Percentiles rank a stretch among this genome's conserved stretches.
These are phyloP conservation scores for Pollicipes pollicipes DNA, from an alignment of 1,140 invertebrate species.

Conservation along the genomic window DNA sequence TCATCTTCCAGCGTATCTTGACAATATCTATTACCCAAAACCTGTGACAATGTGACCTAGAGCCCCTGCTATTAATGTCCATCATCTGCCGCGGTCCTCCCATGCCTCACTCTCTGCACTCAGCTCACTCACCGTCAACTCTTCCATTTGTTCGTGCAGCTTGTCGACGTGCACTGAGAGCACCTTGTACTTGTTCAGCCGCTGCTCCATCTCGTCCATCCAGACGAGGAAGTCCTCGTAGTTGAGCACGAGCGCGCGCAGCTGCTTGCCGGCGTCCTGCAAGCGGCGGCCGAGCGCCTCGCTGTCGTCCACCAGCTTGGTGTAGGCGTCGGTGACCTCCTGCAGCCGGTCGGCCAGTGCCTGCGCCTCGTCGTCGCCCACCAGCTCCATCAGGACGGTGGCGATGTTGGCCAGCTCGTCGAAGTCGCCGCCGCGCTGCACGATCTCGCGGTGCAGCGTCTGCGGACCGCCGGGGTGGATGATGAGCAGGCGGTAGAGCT, in stretches of 20 bases:
- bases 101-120: too few relatives aligned
- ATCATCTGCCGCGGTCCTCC: too few relatives aligned
- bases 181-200: constrained; percentile 56
- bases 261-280: constrained; percentile 58
- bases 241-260: constrained; percentile 73
- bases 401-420: constrained; percentile 74
- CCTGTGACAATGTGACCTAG: too few relatives aligned
- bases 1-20: too few relatives aligned
- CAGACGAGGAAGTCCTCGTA: constrained; percentile 81
- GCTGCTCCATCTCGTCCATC: constrained; percentile 79
- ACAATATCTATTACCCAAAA: too few relatives aligned
- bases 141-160: constrained; percentile 76
- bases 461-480: too few relatives aligned
- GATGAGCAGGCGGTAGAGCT: too few relatives aligned
- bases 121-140: too few relatives aligned
- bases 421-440: constrained; percentile 67
- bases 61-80: too few relatives aligned
- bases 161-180: constrained; percentile 79
- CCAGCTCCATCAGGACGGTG: constrained; percentile 65
- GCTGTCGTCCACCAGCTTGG: constrained; percentile 62
- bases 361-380: constrained; percentile 83
- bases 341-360: constrained; percentile 66
- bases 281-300: constrained; percentile 58
- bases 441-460: constrained; percentile 59
- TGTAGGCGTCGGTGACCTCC: constrained; percentile 64